Evolutionary conservation across 2,797 vertebrate genomes (phyloP), one percentile per base, ranked within the genome.

Genomic region (Setipinna tenuifilis): DNA sequence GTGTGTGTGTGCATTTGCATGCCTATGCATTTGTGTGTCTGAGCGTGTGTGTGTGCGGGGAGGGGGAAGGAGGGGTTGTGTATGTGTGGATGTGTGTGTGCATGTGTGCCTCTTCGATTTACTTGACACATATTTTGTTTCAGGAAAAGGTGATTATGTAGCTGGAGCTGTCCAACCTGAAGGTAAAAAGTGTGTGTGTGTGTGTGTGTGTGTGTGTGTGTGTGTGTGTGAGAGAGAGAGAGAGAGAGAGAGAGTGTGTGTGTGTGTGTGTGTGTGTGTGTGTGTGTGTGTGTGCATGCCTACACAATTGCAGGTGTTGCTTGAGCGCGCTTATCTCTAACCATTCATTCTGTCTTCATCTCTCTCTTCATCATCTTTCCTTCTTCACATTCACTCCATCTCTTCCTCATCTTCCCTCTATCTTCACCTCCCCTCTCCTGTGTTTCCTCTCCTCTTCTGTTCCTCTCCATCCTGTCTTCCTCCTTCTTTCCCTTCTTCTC

Each of bases 151-250:
- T 1, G 90, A 91, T 68, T 94, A 93, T 58, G 91, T 94, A 58
- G 93, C 93, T 35, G 94, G 93, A 91, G 92, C 91, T 71, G 82
- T 94, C 61, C 93, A 93, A 82, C 91, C 93, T 83, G 93, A 95
- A 89, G 95, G 95, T 95, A 93, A 92, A 35, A 44, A 25, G 50
- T 75, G 31, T 75, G 68, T 75, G 68, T 19, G 68, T 71, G 61
- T 62, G n/a, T 23, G 61, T 59, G 58, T 59, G 17, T 21, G 58
- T 59, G 58, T 59, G 58, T 21, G 58, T 59, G 58, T 21, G 16
- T 17, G 57, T 58, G 57, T 58, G 57, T 58, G 57, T 58, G 46
- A 48, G 46, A 48, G 46, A 48, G 46, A 48, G 46, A 48, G 46
- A 48, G 46, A 48, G 46, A 48, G 46, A 48, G 46, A 48, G 50